Conservation (phyloP, 2,888 invertebrate genomes). For the Tetheella fluctuosa region DNA sequence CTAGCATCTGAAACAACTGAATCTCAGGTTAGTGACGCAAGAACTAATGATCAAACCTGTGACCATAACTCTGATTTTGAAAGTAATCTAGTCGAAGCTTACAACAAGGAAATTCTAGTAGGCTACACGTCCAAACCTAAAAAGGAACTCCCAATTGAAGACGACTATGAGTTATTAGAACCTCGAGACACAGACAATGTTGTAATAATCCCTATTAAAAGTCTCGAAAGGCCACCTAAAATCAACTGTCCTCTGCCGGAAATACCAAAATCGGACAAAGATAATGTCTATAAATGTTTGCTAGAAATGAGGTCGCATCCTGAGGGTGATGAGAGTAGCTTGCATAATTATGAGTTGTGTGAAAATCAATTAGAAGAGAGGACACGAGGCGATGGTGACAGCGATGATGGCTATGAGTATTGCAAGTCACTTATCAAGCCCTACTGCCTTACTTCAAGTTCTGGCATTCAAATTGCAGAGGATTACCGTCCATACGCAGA, state of each 20-base stretch:
- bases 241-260: constrained; percentile 80
- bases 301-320: constrained; percentile 78
- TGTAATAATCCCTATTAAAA: constrained; percentile 66
- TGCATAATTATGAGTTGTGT: constrained; percentile 83
- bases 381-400: constrained; percentile 76
- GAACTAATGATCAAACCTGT: constrained; percentile 32
- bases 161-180: constrained; percentile 78
- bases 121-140: constrained; percentile 65
- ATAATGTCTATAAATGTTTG: constrained; percentile 77
- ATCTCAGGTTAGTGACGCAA: constrained; percentile 48
- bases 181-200: constrained; percentile 63
- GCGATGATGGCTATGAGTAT: constrained; percentile 80
- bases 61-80: constrained; percentile 70
- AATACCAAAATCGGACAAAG: constrained; percentile 60
- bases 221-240: constrained; percentile 63
- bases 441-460: constrained; percentile 71
- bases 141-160: constrained; percentile 56
- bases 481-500: constrained; percentile 70
- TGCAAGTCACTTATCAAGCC: constrained; percentile 77
- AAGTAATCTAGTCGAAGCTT: constrained; percentile 75
- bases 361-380: constrained; percentile 71
- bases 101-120: constrained; percentile 71
- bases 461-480: constrained; percentile 81
- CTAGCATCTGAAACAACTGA: constrained; percentile 37
- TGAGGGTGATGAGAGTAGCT: constrained; percentile 77